A percentile compares a stretch with the other conserved stretches of the same genome.
Evolutionary conservation across 2,797 vertebrate genomes (phyloP).

Genomic region (Sardinella longiceps): DNA sequence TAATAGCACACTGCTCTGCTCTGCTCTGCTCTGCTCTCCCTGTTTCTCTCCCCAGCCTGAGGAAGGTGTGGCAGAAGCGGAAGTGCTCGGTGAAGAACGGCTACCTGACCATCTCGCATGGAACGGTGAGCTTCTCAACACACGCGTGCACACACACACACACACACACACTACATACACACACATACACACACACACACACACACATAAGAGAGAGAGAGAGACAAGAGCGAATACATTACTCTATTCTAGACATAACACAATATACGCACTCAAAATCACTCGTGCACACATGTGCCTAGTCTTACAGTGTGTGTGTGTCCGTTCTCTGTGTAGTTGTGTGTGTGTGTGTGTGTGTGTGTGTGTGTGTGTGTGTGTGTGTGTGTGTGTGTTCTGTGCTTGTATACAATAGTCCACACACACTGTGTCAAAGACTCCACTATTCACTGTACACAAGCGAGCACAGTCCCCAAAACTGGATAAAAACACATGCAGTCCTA

Average conservation of each 20-base stretch:
- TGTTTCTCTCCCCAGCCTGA: slow-evolving; percentile 74
- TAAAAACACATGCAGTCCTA: neutral
- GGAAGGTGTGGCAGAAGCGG: slow-evolving; percentile 99
- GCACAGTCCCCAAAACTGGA: neutral
- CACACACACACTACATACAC: neutral
- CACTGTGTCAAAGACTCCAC: neutral
- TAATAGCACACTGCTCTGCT: neutral
- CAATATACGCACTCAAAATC: neutral
- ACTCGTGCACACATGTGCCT: neutral
- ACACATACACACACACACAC: neutral
- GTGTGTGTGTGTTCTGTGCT: neutral
- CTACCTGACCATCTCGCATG: slow-evolving; percentile 97
- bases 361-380: too few species aligned
- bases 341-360: too few species aligned
- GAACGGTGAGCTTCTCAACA: slow-evolving; percentile 81
- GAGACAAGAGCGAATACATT: too few species aligned
- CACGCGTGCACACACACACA: neutral
- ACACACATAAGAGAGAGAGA: too few species aligned
- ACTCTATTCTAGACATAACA: too few species aligned
- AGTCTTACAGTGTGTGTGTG: neutral
- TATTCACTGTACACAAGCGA: neutral
- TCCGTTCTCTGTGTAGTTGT: too few species aligned
- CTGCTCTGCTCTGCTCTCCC: too few species aligned
- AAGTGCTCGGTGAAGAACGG: slow-evolving; percentile 98
- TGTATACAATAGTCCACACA: neutral